Percentiles rank a stretch among this genome's conserved stretches.
Evolutionary conservation across 2,113 vertebrate genomes (phyloP).

Genomic region (Vulpes ferrilata): DNA sequence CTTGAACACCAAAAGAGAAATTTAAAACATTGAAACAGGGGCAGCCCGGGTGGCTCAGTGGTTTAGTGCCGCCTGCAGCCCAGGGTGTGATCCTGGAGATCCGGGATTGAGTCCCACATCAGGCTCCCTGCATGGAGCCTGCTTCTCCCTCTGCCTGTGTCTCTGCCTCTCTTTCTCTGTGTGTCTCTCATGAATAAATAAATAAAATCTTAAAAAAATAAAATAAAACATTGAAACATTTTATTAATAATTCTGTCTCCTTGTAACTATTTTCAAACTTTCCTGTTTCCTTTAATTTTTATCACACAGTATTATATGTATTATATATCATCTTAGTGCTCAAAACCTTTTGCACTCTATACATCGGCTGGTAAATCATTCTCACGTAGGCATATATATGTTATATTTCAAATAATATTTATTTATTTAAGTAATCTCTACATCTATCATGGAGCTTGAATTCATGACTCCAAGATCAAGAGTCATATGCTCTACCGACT

Average conservation of each 20-base stretch:
- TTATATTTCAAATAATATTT: not conserved
- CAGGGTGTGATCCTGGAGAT: no score
- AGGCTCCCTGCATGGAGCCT: no score
- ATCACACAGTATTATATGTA: not conserved
- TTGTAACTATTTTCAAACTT: not conserved
- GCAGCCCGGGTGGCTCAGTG: no score
- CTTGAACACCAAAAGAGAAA: not conserved
- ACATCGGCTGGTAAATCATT: not conserved
- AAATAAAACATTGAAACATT: slow-evolving; percentile 35
- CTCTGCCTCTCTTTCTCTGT: no score
- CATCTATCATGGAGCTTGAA: not conserved
- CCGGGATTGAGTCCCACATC: no score
- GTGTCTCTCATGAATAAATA: no score
- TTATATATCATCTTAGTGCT: not conserved
- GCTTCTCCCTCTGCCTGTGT: no score
- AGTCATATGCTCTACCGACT: rapidly evolving
- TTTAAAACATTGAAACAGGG: not conserved
- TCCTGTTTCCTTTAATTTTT: not conserved
- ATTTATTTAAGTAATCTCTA: not conserved
- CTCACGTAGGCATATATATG: not conserved
- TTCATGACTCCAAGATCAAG: not conserved
- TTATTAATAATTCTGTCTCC: not conserved
- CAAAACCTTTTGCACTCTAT: not conserved
- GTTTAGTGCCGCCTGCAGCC: no score
- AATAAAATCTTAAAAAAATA: not conserved